phyloP scores from a whole-genome alignment of 1,140 invertebrate genomes.

The Drosophila equinoxialis region DNA sequence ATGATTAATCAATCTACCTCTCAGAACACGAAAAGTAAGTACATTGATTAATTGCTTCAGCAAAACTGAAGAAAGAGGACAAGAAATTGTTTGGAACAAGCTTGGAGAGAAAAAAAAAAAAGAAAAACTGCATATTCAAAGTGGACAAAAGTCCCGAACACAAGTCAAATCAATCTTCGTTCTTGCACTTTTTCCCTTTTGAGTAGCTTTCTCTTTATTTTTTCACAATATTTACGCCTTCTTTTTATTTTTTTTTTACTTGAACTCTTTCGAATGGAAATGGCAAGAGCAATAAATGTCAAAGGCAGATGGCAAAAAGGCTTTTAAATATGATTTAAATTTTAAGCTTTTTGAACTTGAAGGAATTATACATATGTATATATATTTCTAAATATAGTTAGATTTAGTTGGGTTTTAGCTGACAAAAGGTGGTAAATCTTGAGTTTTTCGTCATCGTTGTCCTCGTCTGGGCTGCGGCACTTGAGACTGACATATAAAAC shows the following conservation, averaged over 20 bases:
- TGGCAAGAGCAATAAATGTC: slow-evolving; percentile 17
- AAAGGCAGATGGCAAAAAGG: background rate
- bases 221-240: slow-evolving; percentile 10
- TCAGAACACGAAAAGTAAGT: slow-evolving; percentile 40
- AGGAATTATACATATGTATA: background rate
- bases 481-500: slow-evolving; percentile 77
- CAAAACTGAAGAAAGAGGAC: slow-evolving; percentile 14
- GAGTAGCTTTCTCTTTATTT: background rate
- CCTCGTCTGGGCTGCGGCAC: slow-evolving; percentile 66
- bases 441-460: slow-evolving; percentile 37
- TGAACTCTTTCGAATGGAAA: background rate
- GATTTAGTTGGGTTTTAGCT: background rate
- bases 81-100: slow-evolving; percentile 5
- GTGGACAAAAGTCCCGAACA: slow-evolving; percentile 53
- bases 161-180: slow-evolving; percentile 74
- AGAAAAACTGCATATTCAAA: slow-evolving; percentile 61
- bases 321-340: slow-evolving; percentile 2
- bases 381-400: background rate
- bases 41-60: slow-evolving; percentile 65
- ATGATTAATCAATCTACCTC: slow-evolving; percentile 60
- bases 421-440: slow-evolving; percentile 30
- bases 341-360: slow-evolving; percentile 11
- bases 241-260: no score
- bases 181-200: slow-evolving; percentile 33
- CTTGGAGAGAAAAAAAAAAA: background rate